Evolutionary conservation across 1,140 invertebrate species (phyloP).

Genomic region (Augochlora pura): DNA sequence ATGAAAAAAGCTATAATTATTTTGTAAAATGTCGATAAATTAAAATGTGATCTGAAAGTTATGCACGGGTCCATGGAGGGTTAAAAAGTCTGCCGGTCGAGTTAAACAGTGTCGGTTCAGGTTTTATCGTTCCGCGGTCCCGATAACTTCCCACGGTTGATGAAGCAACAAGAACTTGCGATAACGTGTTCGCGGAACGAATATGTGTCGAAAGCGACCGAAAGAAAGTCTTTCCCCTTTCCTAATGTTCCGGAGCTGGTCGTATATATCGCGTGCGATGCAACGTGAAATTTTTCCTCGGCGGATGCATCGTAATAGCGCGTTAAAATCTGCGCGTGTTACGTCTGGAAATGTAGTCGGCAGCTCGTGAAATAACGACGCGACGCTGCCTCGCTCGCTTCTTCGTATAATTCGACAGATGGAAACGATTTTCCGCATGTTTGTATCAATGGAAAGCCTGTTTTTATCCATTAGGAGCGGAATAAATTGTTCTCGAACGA

Average conservation of each 20-base stretch:
- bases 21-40: too few relatives aligned
- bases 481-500: too few relatives aligned
- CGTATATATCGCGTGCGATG: slow-evolving; percentile 13
- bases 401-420: not conserved
- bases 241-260: not conserved
- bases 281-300: slow-evolving; percentile 20
- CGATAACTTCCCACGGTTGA: slow-evolving; percentile 16
- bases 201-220: slow-evolving; percentile 5
- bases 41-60: too few relatives aligned
- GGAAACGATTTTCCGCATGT: not conserved
- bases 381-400: not conserved
- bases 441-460: too few relatives aligned
- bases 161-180: not conserved
- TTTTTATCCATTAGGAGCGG: too few relatives aligned
- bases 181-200: slow-evolving; percentile 10
- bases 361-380: not conserved
- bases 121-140: not conserved
- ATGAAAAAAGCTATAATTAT: too few relatives aligned
- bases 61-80: too few relatives aligned
- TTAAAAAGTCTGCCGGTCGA: not conserved
- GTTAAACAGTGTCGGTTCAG: not conserved
- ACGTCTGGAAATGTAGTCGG: not conserved
- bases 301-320: not conserved
- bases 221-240: slow-evolving; percentile 25
- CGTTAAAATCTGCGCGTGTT: slow-evolving; percentile 8